Conservation (phyloP, 1,140 invertebrate genomes). For the Ganaspis sp. region DNA sequence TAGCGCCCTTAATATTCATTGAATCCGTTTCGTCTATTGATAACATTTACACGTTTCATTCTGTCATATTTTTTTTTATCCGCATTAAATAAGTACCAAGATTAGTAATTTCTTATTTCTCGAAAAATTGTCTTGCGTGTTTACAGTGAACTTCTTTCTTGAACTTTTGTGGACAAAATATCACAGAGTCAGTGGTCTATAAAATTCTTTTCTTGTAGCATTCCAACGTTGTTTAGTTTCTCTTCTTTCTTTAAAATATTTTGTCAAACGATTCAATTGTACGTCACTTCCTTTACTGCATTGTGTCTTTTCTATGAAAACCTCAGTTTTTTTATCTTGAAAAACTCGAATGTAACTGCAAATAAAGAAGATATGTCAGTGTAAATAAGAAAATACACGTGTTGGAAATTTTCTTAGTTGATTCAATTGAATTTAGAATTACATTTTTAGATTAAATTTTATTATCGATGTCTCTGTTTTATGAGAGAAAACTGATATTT, state of each 20-base stretch:
- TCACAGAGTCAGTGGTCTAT: neutral
- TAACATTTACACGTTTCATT: too few species aligned
- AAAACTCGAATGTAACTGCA: neutral
- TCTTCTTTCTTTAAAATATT: constrained; percentile 1
- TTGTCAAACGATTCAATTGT: neutral
- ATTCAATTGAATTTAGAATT: too few species aligned
- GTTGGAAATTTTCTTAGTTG: neutral
- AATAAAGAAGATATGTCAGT: neutral
- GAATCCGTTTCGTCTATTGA: too few species aligned
- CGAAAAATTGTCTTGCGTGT: neutral
- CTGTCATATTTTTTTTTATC: neutral
- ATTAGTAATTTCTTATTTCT: too few species aligned
- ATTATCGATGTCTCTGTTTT: constrained; percentile 40
- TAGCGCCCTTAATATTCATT: too few species aligned
- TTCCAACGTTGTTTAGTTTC: neutral
- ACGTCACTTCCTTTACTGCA: neutral
- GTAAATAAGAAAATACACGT: neutral
- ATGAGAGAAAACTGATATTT: constrained; percentile 61
- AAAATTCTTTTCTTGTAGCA: neutral
- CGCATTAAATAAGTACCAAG: neutral
- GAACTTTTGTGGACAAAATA: neutral
- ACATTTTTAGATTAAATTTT: too few species aligned
- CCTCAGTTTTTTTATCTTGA: neutral
- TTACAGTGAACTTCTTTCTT: neutral
- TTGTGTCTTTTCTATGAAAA: neutral